phyloP scores from a whole-genome alignment of 2,797 vertebrate species.

The Lutjanus campechanus region DNA sequence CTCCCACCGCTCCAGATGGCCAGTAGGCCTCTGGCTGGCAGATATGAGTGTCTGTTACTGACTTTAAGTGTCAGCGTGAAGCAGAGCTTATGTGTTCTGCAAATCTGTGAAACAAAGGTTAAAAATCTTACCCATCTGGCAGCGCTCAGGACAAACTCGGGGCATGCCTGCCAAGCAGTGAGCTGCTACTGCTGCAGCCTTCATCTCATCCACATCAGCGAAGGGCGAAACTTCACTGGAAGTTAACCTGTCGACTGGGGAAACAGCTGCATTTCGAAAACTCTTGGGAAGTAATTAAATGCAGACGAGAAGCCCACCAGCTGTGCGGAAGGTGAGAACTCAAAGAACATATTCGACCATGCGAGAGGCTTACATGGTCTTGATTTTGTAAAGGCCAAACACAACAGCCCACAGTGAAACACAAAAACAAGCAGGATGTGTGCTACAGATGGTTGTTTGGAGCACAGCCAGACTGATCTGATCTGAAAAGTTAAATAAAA shows the following conservation, averaged over 20 bases:
- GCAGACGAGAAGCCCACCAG: conserved; percentile 8
- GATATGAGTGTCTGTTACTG: conserved; percentile 18
- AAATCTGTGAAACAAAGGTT: conserved; percentile 36
- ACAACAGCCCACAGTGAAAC: neutral
- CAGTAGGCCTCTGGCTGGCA: conserved; percentile 18
- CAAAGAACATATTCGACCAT: neutral
- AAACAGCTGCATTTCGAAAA: neutral
- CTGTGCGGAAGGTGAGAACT: conserved; percentile 24
- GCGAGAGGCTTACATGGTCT: conserved; percentile 5
- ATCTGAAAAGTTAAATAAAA: neutral
- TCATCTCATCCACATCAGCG: conserved; percentile 6
- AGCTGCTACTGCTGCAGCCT: conserved; percentile 27
- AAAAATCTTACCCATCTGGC: conserved; percentile 42
- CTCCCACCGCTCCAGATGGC: conserved; percentile 35
- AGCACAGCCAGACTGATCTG: neutral
- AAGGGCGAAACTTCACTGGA: conserved; percentile 16
- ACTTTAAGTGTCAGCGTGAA: conserved; percentile 28
- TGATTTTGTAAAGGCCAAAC: conserved; percentile 14
- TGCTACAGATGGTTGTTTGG: neutral
- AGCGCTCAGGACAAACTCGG: conserved; percentile 4
- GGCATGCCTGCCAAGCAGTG: conserved; percentile 10
- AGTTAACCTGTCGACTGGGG: neutral
- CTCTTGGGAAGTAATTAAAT: conserved; percentile 23
- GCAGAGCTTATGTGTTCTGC: conserved; percentile 8
- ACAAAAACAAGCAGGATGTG: neutral